Percentiles rank a stretch among this genome's conserved stretches.
Evolutionary conservation across 1,140 invertebrate genomes (phyloP).

Genomic region (Polypedilum pembai): DNA sequence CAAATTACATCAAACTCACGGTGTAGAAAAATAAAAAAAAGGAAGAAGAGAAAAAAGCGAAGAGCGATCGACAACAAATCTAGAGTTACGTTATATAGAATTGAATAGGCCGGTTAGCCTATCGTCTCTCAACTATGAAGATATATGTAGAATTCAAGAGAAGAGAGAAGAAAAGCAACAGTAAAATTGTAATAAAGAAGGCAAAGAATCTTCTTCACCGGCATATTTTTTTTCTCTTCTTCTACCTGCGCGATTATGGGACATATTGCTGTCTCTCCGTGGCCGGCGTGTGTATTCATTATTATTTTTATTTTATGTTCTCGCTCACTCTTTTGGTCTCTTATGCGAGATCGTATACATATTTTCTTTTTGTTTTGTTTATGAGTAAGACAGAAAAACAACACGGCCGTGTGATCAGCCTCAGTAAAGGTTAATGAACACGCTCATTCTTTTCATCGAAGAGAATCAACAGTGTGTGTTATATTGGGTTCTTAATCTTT

Average conservation of each 20-base stretch:
- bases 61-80: neutral
- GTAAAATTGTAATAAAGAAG: conserved; percentile 14
- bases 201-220: neutral
- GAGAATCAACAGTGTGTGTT: neutral
- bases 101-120: neutral
- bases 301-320: conserved; percentile 12
- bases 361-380: neutral
- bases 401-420: conserved; percentile 23
- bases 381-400: neutral
- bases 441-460: neutral
- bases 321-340: neutral
- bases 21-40: neutral
- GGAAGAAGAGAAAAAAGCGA: neutral
- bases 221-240: conserved; percentile 18
- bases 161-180: conserved; percentile 1
- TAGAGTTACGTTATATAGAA: conserved; percentile 17
- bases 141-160: neutral
- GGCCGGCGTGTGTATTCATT: neutral
- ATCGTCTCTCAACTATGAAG: neutral
- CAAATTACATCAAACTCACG: neutral
- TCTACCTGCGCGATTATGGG: conserved; percentile 8
- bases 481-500: neutral
- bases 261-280: neutral
- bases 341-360: too few species aligned
- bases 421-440: conserved; percentile 26